phyloP scores from a whole-genome alignment of 1,140 invertebrate genomes.

The Conus betulinus region DNA sequence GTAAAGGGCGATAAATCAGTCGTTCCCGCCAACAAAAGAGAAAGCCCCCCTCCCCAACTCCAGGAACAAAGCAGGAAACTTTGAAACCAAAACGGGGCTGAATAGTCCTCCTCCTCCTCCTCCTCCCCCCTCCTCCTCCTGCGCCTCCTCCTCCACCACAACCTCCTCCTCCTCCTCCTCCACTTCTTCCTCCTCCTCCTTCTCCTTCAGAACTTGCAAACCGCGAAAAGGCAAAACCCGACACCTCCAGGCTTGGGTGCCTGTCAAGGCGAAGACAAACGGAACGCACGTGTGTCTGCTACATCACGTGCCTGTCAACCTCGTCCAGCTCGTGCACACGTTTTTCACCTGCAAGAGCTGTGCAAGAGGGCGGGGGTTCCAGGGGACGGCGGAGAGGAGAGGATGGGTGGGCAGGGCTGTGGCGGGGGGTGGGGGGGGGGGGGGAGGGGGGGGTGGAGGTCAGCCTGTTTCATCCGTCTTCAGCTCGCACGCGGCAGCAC shows the following conservation, averaged over 20 bases:
- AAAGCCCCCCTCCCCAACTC: neutral
- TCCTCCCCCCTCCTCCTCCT: neutral
- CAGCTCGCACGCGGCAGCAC: neutral
- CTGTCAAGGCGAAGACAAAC: neutral
- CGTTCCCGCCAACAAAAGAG: neutral
- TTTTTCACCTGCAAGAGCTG: slow-evolving; percentile 1
- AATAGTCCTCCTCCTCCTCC: neutral
- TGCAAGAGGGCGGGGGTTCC: neutral
- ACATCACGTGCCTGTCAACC: slow-evolving; percentile 12
- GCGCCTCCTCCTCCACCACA: too few species aligned
- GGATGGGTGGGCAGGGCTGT: too few species aligned
- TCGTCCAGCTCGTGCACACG: neutral
- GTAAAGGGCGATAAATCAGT: neutral
- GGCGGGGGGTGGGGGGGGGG: too few species aligned
- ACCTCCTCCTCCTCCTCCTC: too few species aligned
- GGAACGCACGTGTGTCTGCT: slow-evolving; percentile 15
- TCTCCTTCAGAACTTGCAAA: neutral
- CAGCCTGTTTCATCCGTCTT: neutral
- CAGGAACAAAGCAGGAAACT: neutral
- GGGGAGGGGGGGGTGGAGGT: neutral
- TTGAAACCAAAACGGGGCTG: neutral
- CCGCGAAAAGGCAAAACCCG: neutral
- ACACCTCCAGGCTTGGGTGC: neutral
- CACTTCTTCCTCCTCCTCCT: neutral
- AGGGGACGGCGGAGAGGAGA: too few species aligned